Percentiles rank a stretch among this genome's conserved stretches.
Conservation (phyloP, 1,140 invertebrate species). For the Sminthurinus signatus region DNA sequence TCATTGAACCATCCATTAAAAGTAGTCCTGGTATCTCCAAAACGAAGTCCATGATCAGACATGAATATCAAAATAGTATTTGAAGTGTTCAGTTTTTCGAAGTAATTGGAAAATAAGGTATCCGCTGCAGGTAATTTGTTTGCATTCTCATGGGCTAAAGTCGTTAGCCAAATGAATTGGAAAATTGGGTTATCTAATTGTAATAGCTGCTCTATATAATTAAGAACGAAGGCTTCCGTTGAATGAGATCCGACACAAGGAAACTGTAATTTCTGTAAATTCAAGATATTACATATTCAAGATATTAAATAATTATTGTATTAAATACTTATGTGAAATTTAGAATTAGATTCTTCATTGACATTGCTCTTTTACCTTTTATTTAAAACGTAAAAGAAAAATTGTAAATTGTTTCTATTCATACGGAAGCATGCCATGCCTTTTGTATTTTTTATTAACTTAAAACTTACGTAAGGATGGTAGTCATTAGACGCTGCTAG, state of each 20-base stretch:
- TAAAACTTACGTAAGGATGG: constrained; percentile 4
- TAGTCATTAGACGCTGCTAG: constrained; percentile 8
- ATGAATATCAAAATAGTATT: constrained; percentile 39
- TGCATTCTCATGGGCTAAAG: constrained; percentile 16
- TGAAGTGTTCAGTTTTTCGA: constrained; percentile 8
- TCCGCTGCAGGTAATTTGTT: constrained; percentile 2
- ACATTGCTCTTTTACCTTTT: no score
- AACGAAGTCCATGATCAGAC: constrained; percentile 39
- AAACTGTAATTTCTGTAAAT: constrained; percentile 3
- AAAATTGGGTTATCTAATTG: constrained; percentile 11
- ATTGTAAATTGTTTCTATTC: no score
- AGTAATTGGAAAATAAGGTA: neutral
- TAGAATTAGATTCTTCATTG: no score
- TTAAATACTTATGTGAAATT: no score
- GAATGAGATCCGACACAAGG: constrained; percentile 15
- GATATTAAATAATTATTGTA: no score
- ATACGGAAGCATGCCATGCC: no score
- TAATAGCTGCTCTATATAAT: constrained; percentile 15
- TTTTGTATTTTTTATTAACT: no score
- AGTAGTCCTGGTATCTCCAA: constrained; percentile 20
- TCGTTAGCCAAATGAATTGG: constrained; percentile 15
- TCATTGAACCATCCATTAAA: constrained; percentile 39
- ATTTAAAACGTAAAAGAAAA: no score
- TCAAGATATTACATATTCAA: no score
- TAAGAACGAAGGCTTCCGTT: constrained; percentile 15